phyloP scores from a whole-genome alignment of 2,888 invertebrate genomes.

The Platerodrilus igneus region DNA sequence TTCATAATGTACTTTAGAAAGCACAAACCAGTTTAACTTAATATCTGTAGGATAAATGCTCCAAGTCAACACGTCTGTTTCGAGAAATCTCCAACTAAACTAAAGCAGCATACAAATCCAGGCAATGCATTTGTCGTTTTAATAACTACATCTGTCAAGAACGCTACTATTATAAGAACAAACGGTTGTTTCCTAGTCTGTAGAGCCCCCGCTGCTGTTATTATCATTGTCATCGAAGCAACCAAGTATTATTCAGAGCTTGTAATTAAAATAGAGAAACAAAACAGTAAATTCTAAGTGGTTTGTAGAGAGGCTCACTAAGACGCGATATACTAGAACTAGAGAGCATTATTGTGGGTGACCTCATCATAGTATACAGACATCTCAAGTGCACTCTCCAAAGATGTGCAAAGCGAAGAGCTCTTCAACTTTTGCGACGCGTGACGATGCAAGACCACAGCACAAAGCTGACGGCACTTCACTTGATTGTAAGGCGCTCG shows the following conservation, averaged over 20 bases:
- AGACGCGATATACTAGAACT: slow-evolving; percentile 19
- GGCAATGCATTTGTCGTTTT: slow-evolving; percentile 21
- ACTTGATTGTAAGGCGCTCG: slow-evolving; percentile 23
- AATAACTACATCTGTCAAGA: slow-evolving; percentile 16
- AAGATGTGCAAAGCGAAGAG: slow-evolving; percentile 39
- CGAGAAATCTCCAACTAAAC: too few species aligned
- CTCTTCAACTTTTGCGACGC: slow-evolving; percentile 39
- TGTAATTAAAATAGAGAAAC: slow-evolving; percentile 22
- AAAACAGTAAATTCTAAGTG: slow-evolving; percentile 17
- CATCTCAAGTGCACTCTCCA: slow-evolving; percentile 36
- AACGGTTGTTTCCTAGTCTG: slow-evolving; percentile 11
- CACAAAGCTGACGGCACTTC: slow-evolving; percentile 37
- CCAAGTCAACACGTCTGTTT: too few species aligned
- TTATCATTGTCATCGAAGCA: slow-evolving; percentile 14
- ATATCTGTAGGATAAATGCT: too few species aligned
- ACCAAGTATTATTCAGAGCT: slow-evolving; percentile 12
- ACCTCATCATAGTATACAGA: slow-evolving; percentile 35
- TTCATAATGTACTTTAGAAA: too few species aligned
- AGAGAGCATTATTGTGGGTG: slow-evolving; percentile 37
- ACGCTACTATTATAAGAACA: slow-evolving; percentile 16
- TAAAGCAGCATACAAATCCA: too few species aligned
- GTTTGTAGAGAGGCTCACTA: slow-evolving; percentile 16
- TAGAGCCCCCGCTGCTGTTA: slow-evolving; percentile 2
- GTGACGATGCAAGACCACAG: slow-evolving; percentile 41
- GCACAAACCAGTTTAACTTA: too few species aligned